Percentiles rank a stretch among this genome's conserved stretches.
phyloP scores from a whole-genome alignment of 2,888 invertebrate genomes.

The Epinotia nisella region DNA sequence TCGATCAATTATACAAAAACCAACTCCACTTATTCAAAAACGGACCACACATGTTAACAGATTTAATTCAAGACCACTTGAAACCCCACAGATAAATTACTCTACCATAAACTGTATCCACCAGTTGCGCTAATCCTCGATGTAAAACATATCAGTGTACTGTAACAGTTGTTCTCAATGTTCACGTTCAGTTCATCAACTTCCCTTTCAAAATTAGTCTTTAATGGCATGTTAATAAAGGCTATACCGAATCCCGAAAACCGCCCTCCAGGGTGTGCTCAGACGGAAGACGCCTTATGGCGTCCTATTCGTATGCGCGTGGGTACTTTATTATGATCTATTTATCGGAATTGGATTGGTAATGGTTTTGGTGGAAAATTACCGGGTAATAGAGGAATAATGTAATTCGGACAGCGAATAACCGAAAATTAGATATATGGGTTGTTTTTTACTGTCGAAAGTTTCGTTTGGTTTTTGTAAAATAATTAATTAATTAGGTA shows the following conservation, averaged over 20 bases:
- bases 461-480: too few species aligned
- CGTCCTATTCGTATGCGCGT: conserved; percentile 49
- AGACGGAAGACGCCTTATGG: conserved; percentile 62
- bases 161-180: conserved; percentile 69
- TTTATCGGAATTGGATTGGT: conserved; percentile 38
- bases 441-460: background rate
- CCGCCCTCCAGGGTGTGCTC: conserved; percentile 66
- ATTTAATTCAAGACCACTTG: conserved; percentile 37
- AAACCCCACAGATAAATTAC: conserved; percentile 41
- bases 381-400: conserved; percentile 26
- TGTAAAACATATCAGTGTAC: conserved; percentile 65
- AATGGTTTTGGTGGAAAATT: conserved; percentile 39
- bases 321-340: conserved; percentile 35
- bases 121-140: conserved; percentile 58
- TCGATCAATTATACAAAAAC: conserved; percentile 13
- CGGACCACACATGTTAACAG: conserved; percentile 29
- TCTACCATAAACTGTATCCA: conserved; percentile 39
- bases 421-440: background rate
- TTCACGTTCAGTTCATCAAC: conserved; percentile 46
- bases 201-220: background rate
- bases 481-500: too few species aligned
- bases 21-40: conserved; percentile 22
- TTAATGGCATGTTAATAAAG: background rate
- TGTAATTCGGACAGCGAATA: conserved; percentile 15
- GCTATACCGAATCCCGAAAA: conserved; percentile 37